Evolutionary conservation across 2,797 vertebrate genomes (phyloP).

Genomic region (Coracias cyanogaster): DNA sequence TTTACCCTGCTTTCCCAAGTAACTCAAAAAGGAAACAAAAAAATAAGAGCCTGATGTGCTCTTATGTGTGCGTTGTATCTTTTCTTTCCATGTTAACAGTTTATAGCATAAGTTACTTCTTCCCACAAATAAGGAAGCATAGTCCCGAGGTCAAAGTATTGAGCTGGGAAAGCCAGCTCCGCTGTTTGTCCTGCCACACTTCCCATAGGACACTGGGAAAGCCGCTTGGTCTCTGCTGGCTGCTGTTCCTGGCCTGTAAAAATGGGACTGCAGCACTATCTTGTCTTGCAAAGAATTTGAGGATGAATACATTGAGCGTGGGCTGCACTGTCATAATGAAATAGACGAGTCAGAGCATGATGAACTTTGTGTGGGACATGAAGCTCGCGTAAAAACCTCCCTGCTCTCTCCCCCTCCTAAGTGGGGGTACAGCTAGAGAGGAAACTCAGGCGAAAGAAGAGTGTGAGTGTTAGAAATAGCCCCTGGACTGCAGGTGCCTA

Average conservation of each 20-base stretch:
- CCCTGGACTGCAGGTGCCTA: not conserved
- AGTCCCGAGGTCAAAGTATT: rapidly evolving
- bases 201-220: not conserved
- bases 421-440: not conserved
- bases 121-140: not conserved
- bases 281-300: not conserved
- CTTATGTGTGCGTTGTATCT: not conserved
- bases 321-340: slow-evolving; percentile 16
- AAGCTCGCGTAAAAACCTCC: not conserved
- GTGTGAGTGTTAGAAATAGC: not conserved
- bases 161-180: not conserved
- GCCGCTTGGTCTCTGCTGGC: not conserved
- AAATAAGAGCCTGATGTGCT: not conserved
- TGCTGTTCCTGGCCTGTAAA: not conserved
- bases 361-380: slow-evolving; percentile 45
- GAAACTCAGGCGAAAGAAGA: not conserved
- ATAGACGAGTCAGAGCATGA: slow-evolving; percentile 19
- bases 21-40: not conserved
- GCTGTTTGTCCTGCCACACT: not conserved
- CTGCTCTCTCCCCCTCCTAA: not conserved
- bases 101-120: not conserved
- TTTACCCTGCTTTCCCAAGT: not conserved
- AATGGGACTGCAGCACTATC: not conserved
- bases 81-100: not conserved
- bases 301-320: not conserved